Percentiles rank a stretch among this genome's conserved stretches.
Conservation (phyloP, 2,113 vertebrate genomes). For the Artemisiospiza belli region DNA sequence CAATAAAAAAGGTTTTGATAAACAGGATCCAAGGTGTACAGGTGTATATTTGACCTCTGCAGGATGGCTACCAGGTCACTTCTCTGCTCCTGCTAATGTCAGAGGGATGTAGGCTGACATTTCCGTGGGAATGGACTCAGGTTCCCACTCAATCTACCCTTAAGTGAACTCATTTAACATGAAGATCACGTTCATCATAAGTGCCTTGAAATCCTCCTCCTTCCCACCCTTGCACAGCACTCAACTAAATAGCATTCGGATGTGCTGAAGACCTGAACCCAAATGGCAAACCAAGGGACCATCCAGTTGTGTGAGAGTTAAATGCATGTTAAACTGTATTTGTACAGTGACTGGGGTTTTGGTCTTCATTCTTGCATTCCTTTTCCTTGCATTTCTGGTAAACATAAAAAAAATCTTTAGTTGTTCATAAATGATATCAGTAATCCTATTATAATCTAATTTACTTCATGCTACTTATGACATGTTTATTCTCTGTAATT, state of each 20-base stretch:
- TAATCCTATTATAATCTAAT: slow-evolving; percentile 41
- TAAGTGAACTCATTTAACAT: neutral
- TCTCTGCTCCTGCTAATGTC: neutral
- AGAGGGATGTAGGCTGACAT: neutral
- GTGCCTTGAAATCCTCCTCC: neutral
- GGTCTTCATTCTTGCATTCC: neutral
- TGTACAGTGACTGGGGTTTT: neutral
- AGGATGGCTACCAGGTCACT: neutral
- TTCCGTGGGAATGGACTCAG: neutral
- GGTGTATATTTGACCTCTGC: neutral
- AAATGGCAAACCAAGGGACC: neutral
- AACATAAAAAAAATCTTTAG: neutral
- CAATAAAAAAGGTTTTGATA: neutral
- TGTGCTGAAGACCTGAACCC: neutral
- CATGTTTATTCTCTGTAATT: slow-evolving; percentile 39
- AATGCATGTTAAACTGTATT: neutral
- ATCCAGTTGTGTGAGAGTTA: neutral
- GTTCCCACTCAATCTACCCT: neutral
- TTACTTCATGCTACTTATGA: slow-evolving; percentile 19
- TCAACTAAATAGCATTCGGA: neutral
- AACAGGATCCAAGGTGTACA: neutral
- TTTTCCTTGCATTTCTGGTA: slow-evolving; percentile 1
- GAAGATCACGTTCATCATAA: neutral
- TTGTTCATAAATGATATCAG: neutral
- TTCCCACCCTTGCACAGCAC: neutral